Evolutionary conservation across 2,113 vertebrate species (phyloP).

Genomic region (Callipepla californica): DNA sequence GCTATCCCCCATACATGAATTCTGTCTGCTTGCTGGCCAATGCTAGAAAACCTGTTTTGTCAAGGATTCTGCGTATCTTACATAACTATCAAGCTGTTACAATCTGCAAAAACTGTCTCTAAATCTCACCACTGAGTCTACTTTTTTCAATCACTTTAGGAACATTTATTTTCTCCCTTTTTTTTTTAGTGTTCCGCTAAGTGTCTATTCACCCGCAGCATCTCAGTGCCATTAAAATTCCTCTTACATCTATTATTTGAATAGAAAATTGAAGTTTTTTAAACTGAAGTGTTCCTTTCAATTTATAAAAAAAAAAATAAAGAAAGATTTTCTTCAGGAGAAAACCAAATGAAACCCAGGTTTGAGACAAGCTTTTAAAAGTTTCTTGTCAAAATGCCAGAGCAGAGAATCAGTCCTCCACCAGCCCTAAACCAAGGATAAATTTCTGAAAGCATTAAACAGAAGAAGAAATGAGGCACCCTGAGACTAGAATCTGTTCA

Average conservation of each 20-base stretch:
- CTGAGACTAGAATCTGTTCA: background rate
- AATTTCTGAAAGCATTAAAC: background rate
- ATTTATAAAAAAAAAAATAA: background rate
- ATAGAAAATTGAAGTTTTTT: background rate
- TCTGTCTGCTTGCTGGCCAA: constrained; percentile 8
- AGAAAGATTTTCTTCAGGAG: background rate
- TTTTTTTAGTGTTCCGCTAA: background rate
- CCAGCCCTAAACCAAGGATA: background rate
- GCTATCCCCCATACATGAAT: background rate
- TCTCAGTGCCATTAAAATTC: background rate
- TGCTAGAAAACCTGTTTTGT: background rate
- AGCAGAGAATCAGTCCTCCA: background rate
- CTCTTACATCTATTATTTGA: background rate
- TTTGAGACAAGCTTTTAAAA: background rate
- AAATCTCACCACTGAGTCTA: background rate
- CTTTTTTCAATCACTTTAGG: background rate
- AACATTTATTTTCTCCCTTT: background rate
- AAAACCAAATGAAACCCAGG: background rate
- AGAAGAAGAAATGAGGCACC: background rate
- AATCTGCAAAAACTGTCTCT: background rate
- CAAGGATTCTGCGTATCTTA: constrained; percentile 37
- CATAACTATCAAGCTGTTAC: constrained; percentile 47
- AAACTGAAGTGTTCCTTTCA: background rate
- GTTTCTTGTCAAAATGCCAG: background rate
- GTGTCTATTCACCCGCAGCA: background rate